Evolutionary conservation across 2,797 vertebrate genomes (phyloP), one percentile per base, ranked within the genome.

Genomic region (Phylloscopus collybita): DNA sequence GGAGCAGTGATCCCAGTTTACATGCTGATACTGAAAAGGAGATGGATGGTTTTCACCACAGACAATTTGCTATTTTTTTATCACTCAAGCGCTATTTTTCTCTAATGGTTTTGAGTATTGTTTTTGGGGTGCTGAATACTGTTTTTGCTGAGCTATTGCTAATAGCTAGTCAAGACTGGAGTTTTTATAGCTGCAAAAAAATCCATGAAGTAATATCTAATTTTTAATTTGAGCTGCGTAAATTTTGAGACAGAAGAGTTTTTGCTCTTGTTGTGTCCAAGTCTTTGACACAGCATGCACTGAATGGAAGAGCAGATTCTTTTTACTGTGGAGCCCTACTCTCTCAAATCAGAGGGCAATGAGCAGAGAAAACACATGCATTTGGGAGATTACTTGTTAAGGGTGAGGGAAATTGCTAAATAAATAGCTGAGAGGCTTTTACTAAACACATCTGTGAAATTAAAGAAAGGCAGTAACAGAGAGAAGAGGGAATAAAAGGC

Each of bases 271-370:
- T 20, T 71, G 25, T 19, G 9, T 26, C 47, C 42, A 54, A 17
- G 17, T 36, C 20, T 66, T 88, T 2, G 1, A 4, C 0, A 0
- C 10, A 53, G 9, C 6, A 15, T 27, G 3, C 18, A 17, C 3
- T 78, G 72, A 47, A 75, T 67, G 16, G 53, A 83, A 61, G 20
- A 60, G 7, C 8, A 83, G 16, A 27, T 51, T 51, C 6, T 8
- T 64, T 64, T 5, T n/a, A 10, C 13, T 50, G 16, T 20, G 59
- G 17, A 79, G 49, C 16, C 9, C 14, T 66, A 2, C 13, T 73
- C 40, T 71, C 27, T 76, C 49, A 84, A 69, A 2, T 34, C n/a
- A 21, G 20, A 66, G 30, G 16, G 36, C 30, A 56, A 27, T 57
- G 29, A 75, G 10, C 67, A 27, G 15, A 44, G 26, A 44, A 74